phyloP scores from a whole-genome alignment of 2,797 vertebrate species.

The Lycodopsis pacificus region DNA sequence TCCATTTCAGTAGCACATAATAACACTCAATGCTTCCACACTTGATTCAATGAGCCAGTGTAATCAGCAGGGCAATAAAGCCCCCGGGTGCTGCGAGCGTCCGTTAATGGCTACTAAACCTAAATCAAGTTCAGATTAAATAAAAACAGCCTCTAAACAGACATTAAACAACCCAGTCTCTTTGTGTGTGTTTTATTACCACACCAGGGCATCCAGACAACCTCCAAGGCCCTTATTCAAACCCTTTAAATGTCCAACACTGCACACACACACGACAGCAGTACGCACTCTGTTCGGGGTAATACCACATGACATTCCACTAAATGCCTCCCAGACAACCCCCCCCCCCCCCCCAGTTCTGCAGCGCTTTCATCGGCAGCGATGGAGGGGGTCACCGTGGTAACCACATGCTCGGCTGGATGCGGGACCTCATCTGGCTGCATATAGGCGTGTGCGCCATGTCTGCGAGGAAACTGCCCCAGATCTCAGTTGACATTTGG shows the following conservation, averaged over 20 bases:
- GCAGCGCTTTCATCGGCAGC: constrained; percentile 59
- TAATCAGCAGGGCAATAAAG: constrained; percentile 49
- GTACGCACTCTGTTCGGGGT: constrained; percentile 48
- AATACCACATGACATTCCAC: constrained; percentile 73
- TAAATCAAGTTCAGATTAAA: constrained; percentile 50
- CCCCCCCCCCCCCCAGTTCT: constrained; percentile 2
- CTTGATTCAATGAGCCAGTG: constrained; percentile 53
- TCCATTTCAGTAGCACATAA: constrained; percentile 36
- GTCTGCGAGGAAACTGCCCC: constrained; percentile 69
- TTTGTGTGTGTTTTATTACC: constrained; percentile 65
- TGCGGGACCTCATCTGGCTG: constrained; percentile 74
- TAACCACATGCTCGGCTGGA: constrained; percentile 71
- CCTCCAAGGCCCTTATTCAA: constrained; percentile 45
- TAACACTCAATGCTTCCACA: constrained; percentile 12
- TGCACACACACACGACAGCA: constrained; percentile 13
- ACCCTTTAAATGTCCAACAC: constrained; percentile 41
- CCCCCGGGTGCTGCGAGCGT: constrained; percentile 15
- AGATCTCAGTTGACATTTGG: constrained; percentile 78
- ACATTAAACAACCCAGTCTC: constrained; percentile 41
- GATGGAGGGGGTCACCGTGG: constrained; percentile 75
- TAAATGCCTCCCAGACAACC: constrained; percentile 64
- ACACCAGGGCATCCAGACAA: constrained; percentile 41
- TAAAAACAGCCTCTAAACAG: constrained; percentile 49
- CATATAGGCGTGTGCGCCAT: constrained; percentile 50
- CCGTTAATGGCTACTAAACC: constrained; percentile 55